Conservation (phyloP, 2,113 vertebrate species). For the Orycteropus afer region DNA sequence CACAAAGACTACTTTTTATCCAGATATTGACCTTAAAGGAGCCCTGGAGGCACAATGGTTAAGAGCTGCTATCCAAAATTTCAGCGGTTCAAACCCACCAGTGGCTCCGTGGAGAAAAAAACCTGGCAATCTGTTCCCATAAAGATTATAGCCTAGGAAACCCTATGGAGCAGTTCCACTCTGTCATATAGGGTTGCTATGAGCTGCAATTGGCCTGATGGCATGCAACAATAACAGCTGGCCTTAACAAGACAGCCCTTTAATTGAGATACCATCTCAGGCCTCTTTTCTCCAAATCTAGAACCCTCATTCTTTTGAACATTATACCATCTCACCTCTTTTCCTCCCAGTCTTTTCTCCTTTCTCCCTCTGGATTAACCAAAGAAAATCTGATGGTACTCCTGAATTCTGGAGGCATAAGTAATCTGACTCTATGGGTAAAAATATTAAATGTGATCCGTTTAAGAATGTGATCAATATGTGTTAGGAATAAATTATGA, state of each 20-base stretch:
- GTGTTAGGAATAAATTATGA: slow-evolving; percentile 30
- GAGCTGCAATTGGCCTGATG: neutral
- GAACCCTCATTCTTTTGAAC: neutral
- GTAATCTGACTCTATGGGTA: neutral
- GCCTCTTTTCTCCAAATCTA: neutral
- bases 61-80: neutral
- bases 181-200: neutral
- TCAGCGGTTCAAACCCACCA: neutral
- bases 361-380: neutral
- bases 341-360: neutral
- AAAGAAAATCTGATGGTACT: neutral
- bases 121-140: neutral
- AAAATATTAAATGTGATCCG: neutral
- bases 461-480: neutral
- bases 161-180: neutral
- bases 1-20: neutral
- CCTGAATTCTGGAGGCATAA: neutral
- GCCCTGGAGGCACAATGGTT: neutral
- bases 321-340: neutral
- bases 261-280: neutral
- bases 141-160: neutral
- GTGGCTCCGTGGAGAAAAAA: neutral
- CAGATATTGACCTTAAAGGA: neutral
- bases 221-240: neutral
- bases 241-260: neutral